phyloP scores from a whole-genome alignment of 2,797 vertebrate genomes.

The Linurgus olivaceus region DNA sequence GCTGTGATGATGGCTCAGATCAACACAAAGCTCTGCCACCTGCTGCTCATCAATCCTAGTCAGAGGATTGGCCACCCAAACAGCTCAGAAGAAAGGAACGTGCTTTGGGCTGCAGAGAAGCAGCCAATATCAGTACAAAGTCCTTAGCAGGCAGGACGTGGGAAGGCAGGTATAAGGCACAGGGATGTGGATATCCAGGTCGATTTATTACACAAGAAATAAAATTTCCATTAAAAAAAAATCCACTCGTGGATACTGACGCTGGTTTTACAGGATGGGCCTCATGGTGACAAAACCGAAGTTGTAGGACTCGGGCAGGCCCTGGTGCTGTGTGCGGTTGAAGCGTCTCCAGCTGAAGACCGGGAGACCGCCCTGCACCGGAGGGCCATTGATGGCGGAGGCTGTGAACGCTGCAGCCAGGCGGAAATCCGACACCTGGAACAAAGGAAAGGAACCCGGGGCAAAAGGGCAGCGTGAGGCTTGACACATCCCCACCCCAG shows the following conservation, averaged over 20 bases:
- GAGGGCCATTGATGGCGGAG: slow-evolving; percentile 85
- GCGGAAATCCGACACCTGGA: slow-evolving; percentile 85
- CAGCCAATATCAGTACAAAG: background rate
- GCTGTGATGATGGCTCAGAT: background rate
- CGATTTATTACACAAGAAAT: slow-evolving; percentile 42
- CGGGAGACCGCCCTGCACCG: slow-evolving; percentile 81
- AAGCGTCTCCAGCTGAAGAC: slow-evolving; percentile 84
- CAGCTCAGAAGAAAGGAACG: background rate
- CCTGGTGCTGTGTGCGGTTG: slow-evolving; percentile 81
- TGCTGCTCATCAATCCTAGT: background rate
- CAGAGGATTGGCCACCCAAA: background rate
- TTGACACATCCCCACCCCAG: no score
- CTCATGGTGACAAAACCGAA: slow-evolving; percentile 84
- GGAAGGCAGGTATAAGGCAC: background rate
- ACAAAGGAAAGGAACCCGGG: background rate
- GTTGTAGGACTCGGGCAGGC: slow-evolving; percentile 83
- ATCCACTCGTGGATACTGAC: background rate
- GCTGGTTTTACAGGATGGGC: slow-evolving; percentile 67
- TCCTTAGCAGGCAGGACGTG: background rate
- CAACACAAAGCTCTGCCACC: background rate
- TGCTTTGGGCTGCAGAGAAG: background rate
- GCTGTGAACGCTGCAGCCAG: slow-evolving; percentile 80
- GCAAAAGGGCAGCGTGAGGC: rapidly evolving
- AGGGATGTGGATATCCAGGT: background rate
- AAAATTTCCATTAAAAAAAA: background rate